Percentiles rank a stretch among this genome's conserved stretches.
phyloP scores from a whole-genome alignment of 2,797 vertebrate species.

The Silurus aristotelis region DNA sequence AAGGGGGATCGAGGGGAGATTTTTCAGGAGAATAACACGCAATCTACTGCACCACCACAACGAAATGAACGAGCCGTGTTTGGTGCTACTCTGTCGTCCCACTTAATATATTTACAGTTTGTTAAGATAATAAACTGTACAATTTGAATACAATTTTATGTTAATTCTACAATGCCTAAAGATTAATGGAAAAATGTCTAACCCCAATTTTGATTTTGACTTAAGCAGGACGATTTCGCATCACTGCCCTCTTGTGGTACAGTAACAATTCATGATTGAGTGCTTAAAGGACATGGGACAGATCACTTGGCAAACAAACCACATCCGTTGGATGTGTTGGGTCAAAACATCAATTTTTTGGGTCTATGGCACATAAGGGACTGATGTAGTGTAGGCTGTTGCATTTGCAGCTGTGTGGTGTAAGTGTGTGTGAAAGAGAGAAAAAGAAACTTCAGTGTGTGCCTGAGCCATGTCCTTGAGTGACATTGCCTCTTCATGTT shows the following conservation, averaged over 20 bases:
- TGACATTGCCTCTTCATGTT: constrained; percentile 61
- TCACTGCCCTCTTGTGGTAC: constrained; percentile 49
- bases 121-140: neutral
- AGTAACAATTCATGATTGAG: neutral
- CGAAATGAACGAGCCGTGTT: neutral
- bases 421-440: constrained; percentile 9
- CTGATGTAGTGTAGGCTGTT: constrained; percentile 36
- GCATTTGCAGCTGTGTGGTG: constrained; percentile 49
- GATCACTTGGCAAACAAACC: constrained; percentile 31
- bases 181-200: neutral
- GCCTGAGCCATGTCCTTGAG: constrained; percentile 53
- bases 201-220: neutral
- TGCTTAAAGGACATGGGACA: constrained; percentile 32
- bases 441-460: constrained; percentile 1
- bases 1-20: neutral
- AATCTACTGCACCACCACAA: neutral
- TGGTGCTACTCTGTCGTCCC: neutral
- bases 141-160: no score
- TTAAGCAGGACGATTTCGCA: neutral
- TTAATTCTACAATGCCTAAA: neutral
- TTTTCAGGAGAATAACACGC: neutral
- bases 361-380: constrained; percentile 42
- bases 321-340: constrained; percentile 23
- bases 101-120: constrained; percentile 1
- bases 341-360: constrained; percentile 44